Base-by-base conservation (phyloP, 2,888 invertebrate genomes). In the Sarcophaga caerulescens region DNA sequence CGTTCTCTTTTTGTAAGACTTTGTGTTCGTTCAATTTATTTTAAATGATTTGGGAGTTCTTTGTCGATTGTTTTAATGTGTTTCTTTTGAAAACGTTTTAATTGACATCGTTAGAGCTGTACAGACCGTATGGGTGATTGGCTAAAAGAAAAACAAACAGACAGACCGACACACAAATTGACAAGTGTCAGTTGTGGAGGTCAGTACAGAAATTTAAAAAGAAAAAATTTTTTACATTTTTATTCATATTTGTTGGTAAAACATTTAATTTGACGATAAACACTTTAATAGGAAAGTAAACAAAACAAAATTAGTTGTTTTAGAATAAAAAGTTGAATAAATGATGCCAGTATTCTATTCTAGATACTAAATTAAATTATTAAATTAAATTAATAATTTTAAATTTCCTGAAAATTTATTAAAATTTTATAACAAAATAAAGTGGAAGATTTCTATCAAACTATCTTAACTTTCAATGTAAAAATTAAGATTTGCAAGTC, bases 121-220 rank as follows among this genome's bases (percentile, higher is more conserved):
- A 25, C 60, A 73, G 14, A 68, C 60, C 35, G 21, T 44, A 52
- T 21, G 52, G 52, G 17, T 12, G 17, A 52, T 52, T 52, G 52
- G 45, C 14, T 21, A 21, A 44, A 3, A 35, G 44, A 77, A 52
- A 8, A 57, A 35, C 63, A 52, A 23, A 68, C 14, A 73, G 68
- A 47, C 62, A 69, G 45, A 81, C 68, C 35, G n/a, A 68, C 17
- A 73, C 52, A 47, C 66, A 69, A 57, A 81, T 68, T 80, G 85
- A 71, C 73, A 80, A 84, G 74, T 84, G 74, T 81, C 84, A 84
- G 81, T 84, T 68, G 73, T 47, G 70, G 80, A 84, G 85, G 77
- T 86, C 84, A 84, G 23, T 52, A 14, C 0, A 52, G 17, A 52
- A 52, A 17, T 52, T 52, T 14, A 14, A 52, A 52, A 52, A 35